phyloP scores from a whole-genome alignment of 2,113 vertebrate species.

The Ptychochromis oligacanthus region DNA sequence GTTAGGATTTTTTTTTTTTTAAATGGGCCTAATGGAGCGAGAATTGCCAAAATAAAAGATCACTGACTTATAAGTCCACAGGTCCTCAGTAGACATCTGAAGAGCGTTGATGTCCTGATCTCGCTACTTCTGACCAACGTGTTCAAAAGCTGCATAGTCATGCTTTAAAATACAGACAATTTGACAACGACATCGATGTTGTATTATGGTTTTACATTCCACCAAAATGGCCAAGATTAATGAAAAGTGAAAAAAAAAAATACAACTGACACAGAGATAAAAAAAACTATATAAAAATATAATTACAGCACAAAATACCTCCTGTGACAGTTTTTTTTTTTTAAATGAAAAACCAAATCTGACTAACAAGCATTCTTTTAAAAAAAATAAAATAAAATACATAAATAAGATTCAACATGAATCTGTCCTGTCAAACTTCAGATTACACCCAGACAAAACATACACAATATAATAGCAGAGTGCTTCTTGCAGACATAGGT shows the following conservation, averaged over 20 bases:
- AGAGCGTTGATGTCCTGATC: neutral
- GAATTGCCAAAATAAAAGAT: no score
- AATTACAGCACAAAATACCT: neutral
- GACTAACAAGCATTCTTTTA: neutral
- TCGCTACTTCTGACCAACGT: neutral
- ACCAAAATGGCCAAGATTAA: neutral
- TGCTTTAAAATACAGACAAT: neutral
- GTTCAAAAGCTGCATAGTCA: no score
- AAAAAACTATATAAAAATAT: neutral
- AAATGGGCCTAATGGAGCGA: neutral
- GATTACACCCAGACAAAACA: conserved; percentile 1
- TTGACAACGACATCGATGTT: neutral
- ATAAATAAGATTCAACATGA: neutral
- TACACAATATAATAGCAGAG: conserved; percentile 17
- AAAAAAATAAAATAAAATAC: no score
- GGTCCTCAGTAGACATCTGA: neutral
- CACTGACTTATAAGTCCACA: neutral
- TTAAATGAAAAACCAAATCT: neutral
- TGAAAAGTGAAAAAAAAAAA: neutral
- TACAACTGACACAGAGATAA: neutral
- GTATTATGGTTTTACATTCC: neutral
- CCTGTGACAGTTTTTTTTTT: neutral
- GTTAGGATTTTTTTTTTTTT: no score
- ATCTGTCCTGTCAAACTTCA: neutral
- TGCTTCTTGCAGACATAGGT: conserved; percentile 17